Percentiles rank a stretch among this genome's conserved stretches.
Conservation (phyloP, 2,113 vertebrate genomes). For the Petaurus breviceps region DNA sequence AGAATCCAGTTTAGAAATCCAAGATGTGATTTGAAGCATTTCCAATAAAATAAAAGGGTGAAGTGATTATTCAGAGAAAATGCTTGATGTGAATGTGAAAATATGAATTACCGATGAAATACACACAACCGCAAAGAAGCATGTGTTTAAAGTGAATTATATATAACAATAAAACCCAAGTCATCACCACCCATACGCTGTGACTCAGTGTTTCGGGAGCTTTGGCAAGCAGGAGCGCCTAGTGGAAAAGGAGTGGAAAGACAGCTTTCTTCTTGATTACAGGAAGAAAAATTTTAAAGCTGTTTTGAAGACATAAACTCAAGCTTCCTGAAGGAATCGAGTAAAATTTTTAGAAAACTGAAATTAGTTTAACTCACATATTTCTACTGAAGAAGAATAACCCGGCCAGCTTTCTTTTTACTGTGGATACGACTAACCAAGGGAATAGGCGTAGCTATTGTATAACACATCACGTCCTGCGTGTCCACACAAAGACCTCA, state of each 20-base stretch:
- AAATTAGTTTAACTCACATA: neutral
- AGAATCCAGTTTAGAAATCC: slow-evolving; percentile 29
- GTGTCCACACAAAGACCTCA: neutral
- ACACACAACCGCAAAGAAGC: neutral
- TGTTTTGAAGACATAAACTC: neutral
- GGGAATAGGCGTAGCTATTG: neutral
- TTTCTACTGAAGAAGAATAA: neutral
- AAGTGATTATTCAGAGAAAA: slow-evolving; percentile 48
- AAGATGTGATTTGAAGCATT: slow-evolving; percentile 44
- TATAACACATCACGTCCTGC: neutral
- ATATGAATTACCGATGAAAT: slow-evolving; percentile 49
- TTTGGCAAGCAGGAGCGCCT: slow-evolving; percentile 34
- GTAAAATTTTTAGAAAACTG: neutral
- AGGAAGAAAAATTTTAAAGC: neutral
- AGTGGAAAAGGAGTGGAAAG: slow-evolving; percentile 36
- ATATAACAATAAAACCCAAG: slow-evolving; percentile 47
- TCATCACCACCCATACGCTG: neutral
- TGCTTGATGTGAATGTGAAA: slow-evolving; percentile 55
- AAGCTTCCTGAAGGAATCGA: slow-evolving; percentile 25
- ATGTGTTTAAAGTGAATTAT: slow-evolving; percentile 57
- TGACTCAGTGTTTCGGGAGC: slow-evolving; percentile 52
- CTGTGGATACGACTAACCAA: neutral
- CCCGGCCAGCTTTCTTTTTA: neutral
- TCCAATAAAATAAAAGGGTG: slow-evolving; percentile 51
- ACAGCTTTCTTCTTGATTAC: slow-evolving; percentile 35